A percentile compares a stretch with the other conserved stretches of the same genome.
Conservation (phyloP, 2,113 vertebrate species). For the Sigmodon hispidus region DNA sequence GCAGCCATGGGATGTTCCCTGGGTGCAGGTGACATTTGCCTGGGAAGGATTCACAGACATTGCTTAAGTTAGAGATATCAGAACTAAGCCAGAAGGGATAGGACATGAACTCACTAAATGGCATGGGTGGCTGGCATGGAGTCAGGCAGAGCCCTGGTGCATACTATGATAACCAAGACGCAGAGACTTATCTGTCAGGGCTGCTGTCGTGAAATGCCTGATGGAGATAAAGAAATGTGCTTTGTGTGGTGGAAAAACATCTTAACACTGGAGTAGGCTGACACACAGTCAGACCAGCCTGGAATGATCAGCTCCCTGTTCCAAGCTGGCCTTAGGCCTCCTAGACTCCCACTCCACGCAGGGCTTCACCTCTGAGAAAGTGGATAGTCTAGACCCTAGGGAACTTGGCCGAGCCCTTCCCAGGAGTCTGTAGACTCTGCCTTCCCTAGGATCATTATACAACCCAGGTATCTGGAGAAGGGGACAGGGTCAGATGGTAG, state of each 20-base stretch:
- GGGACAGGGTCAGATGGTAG: not conserved
- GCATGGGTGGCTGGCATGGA: not conserved
- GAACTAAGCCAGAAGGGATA: not conserved
- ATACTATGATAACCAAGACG: not conserved
- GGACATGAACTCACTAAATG: not conserved
- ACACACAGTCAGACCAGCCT: rapidly evolving
- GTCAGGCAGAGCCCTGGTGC: rapidly evolving
- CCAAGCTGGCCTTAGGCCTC: not conserved
- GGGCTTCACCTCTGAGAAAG: not conserved
- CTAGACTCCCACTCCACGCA: not conserved
- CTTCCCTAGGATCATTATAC: not conserved
- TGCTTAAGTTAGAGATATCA: not conserved
- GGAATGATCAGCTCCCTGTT: not conserved
- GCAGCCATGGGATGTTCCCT: not conserved
- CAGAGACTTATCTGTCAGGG: not conserved
- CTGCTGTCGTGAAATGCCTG: not conserved
- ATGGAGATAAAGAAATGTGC: not conserved
- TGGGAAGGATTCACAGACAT: not conserved
- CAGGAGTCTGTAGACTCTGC: not conserved
- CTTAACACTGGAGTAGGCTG: not conserved
- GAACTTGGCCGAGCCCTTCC: not conserved
- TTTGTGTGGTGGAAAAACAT: rapidly evolving
- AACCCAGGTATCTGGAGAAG: not conserved
- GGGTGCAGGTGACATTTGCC: not conserved
- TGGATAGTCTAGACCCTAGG: not conserved